Evolutionary conservation across 2,888 invertebrate genomes (phyloP), one percentile per base, ranked within the genome.

Genomic region (Orgyia antiqua): DNA sequence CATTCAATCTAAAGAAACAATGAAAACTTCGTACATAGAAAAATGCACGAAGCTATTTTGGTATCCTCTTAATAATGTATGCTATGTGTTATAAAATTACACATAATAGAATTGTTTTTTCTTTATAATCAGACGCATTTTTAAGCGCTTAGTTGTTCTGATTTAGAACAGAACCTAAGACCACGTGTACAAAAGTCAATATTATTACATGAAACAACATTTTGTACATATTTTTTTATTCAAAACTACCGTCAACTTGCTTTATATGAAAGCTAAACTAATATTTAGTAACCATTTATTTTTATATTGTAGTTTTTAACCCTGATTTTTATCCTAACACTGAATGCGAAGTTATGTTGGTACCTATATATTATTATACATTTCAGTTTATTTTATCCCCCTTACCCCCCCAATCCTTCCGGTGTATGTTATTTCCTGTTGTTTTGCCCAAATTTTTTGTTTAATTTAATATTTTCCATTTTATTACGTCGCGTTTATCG

Each of bases 331-430:
- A 58, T 61, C 80, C 79, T 79, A 78, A 79, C 70, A 75, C 47
- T 58, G 77, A 79, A 79, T 83, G 77, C 69, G 40, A 56, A 28
- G 50, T 61, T 70, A 59, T 64, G 60, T 77, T 76, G 68, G 71
- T 74, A 75, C 73, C 71, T 72, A 61, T 76, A 57, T 76, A 73
- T 73, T 77, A 73, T 75, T 80, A 82, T 82, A 84, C 86, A 86
- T 86, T 86, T 86, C 86, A 86, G 84, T 86, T 84, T 84, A 83
- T 83, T 83, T 83, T 76, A 59, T 64, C 62, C 61, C 68, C 68
- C 59, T 49, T 51, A 61, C 63, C 59, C 51, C 62, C 62, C 58
- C 62, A 46, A 38, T 61, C 65, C 66, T 56, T 26, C 69, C 65
- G 78, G 73, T 80, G 73, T 69, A 54, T 76, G 77, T 64, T 28